phyloP scores from a whole-genome alignment of 1,140 invertebrate species.

The Drosophila burlai region DNA sequence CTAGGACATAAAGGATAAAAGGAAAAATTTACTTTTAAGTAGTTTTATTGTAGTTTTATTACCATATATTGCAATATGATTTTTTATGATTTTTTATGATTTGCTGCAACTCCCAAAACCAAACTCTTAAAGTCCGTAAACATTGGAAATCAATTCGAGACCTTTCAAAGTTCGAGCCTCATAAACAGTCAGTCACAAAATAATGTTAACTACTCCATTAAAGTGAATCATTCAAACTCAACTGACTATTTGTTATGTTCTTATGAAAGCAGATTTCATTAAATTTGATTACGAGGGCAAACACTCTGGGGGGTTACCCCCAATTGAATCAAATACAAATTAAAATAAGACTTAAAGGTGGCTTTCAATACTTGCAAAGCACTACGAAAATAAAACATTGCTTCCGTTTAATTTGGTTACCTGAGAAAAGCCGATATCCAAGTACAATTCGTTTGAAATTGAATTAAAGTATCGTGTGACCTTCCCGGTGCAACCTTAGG shows the following conservation, averaged over 20 bases:
- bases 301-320: conserved; percentile 1
- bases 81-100: not conserved
- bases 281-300: conserved; percentile 21
- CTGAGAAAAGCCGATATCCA: conserved; percentile 33
- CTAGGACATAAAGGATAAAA: too few species aligned
- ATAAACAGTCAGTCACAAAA: not conserved
- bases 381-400: conserved; percentile 27
- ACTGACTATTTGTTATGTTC: conserved; percentile 16
- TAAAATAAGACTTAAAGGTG: conserved; percentile 6
- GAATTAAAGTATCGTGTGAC: conserved; percentile 68
- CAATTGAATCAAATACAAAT: conserved; percentile 43
- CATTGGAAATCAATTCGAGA: not conserved
- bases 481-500: conserved; percentile 44
- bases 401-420: conserved; percentile 37
- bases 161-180: not conserved
- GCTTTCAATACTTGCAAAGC: conserved; percentile 29
- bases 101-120: not conserved
- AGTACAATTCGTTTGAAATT: conserved; percentile 80
- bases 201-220: conserved; percentile 1
- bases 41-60: too few species aligned
- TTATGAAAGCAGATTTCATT: conserved; percentile 52
- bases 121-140: not conserved
- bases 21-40: too few species aligned
- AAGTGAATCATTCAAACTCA: conserved; percentile 3
- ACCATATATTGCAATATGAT: too few species aligned